A percentile compares a stretch with the other conserved stretches of the same genome.
Evolutionary conservation across 2,797 vertebrate genomes (phyloP).

Genomic region (Sebastes baramenuke): DNA sequence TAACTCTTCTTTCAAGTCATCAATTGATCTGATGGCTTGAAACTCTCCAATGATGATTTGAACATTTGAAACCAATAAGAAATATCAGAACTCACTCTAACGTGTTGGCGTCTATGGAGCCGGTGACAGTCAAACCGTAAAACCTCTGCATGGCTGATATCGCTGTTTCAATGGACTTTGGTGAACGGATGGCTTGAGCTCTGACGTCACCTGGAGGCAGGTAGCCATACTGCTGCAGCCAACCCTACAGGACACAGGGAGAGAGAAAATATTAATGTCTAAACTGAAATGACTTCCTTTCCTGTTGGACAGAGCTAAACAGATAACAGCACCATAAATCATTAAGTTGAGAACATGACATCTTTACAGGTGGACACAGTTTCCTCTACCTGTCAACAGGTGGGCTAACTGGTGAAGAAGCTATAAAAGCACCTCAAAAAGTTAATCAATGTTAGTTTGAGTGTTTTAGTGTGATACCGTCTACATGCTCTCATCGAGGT

Average conservation of each 20-base stretch:
- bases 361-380: neutral
- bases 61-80: neutral
- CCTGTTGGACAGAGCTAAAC: neutral
- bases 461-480: neutral
- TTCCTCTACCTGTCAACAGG: neutral
- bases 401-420: neutral
- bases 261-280: neutral
- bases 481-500: neutral
- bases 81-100: conserved; percentile 81
- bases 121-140: conserved; percentile 89
- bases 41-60: neutral
- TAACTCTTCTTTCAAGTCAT: neutral
- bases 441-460: neutral
- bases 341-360: neutral
- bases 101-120: conserved; percentile 85
- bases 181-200: conserved; percentile 89
- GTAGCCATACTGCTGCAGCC: conserved; percentile 95
- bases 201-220: conserved; percentile 90
- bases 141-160: conserved; percentile 91
- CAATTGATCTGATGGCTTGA: neutral
- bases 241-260: conserved; percentile 76
- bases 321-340: neutral
- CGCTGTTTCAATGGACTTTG: conserved; percentile 84
- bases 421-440: neutral
- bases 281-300: neutral